Conservation (phyloP, 1,140 invertebrate genomes). For the Lucilia cuprina region DNA sequence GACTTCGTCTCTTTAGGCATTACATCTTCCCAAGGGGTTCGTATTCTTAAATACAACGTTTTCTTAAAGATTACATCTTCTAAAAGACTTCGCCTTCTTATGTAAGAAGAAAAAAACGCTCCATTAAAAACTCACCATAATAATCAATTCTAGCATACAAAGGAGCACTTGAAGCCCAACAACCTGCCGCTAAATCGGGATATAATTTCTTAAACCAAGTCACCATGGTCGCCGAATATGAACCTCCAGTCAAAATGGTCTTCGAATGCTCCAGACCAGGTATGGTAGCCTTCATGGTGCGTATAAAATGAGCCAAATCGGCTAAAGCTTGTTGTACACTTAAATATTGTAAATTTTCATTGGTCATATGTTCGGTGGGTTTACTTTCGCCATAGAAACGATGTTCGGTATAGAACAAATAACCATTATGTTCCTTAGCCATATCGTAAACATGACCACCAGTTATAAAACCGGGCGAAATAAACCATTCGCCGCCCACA, state of each 20-base stretch:
- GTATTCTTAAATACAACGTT: too few species aligned
- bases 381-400: conserved; percentile 82
- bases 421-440: conserved; percentile 68
- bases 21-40: too few species aligned
- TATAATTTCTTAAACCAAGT: conserved; percentile 80
- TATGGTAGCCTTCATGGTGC: conserved; percentile 64
- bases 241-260: conserved; percentile 78
- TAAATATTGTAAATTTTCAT: conserved; percentile 71
- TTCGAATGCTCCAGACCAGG: conserved; percentile 56
- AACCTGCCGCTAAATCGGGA: conserved; percentile 77
- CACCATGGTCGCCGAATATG: conserved; percentile 79
- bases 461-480: conserved; percentile 61
- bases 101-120: too few species aligned
- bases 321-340: conserved; percentile 75
- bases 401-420: conserved; percentile 77
- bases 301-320: conserved; percentile 74
- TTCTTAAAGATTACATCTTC: too few species aligned
- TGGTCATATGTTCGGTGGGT: conserved; percentile 68
- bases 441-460: conserved; percentile 67
- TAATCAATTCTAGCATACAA: conserved; percentile 63
- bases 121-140: conserved; percentile 45
- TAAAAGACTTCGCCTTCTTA: background rate
- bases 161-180: conserved; percentile 78
- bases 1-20: too few species aligned
- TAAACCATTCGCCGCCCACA: conserved; percentile 74